Conservation (phyloP, 92 coral and sea anemone genomes). For the Ricordea florida region DNA sequence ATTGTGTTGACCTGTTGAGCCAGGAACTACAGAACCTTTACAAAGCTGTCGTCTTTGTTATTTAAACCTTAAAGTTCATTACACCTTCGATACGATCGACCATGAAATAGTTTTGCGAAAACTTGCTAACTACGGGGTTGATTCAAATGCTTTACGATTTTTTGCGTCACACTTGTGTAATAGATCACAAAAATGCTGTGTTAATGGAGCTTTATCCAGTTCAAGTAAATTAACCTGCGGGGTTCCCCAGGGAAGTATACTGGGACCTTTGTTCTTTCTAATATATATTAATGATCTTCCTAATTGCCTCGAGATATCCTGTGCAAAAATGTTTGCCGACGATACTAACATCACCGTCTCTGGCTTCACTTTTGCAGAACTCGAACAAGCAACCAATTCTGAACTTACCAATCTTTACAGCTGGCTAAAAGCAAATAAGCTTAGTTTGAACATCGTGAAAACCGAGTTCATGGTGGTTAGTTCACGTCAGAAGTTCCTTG, state of each 20-base stretch:
- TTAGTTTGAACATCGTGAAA: too few species aligned
- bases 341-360: conserved; percentile 39
- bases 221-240: conserved; percentile 3
- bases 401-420: too few species aligned
- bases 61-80: background rate
- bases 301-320: conserved; percentile 15
- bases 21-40: too few species aligned
- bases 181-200: background rate
- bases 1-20: too few species aligned
- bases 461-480: too few species aligned
- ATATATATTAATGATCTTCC: conserved; percentile 9
- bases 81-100: background rate
- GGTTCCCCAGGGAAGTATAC: conserved; percentile 24
- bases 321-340: conserved; percentile 34
- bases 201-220: conserved; percentile 1
- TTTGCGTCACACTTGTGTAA: conserved; percentile 10
- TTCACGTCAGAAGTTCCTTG: too few species aligned
- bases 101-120: conserved; percentile 26
- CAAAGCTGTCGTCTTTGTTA: background rate
- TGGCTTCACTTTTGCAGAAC: conserved; percentile 11
- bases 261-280: background rate
- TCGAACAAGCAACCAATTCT: too few species aligned
- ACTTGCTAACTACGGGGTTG: conserved; percentile 21
- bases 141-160: background rate
- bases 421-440: too few species aligned